Evolutionary conservation across 2,797 vertebrate species (phyloP), one percentile per base, ranked within the genome.

Genomic region (Protonibea diacanthus): DNA sequence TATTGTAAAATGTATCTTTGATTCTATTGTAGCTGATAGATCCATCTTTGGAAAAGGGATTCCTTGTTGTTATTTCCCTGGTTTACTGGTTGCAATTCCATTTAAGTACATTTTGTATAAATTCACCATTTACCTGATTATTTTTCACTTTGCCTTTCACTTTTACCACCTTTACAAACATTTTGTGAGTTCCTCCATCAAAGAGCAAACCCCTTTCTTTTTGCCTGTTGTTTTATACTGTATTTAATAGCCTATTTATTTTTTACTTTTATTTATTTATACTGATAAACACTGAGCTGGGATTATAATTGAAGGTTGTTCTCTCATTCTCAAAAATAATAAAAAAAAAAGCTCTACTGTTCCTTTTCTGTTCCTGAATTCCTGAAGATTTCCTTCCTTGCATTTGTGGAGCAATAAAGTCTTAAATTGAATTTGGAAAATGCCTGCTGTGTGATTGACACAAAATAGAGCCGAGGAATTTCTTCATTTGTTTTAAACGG

Each of bases 231-330:
- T 94, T 94, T 95, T 93, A 88, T 93, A 92, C 82, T 93, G 92
- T 95, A 96, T 96, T 96, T 96, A 96, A 96, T 94, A 95, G 92
- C 91, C 67, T 95, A 95, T 96, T 96, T 96, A 96, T 96, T 95
- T 95, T 95, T 84, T 88, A 87, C 87, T 92, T 91, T 85, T 95
- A 96, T 96, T 96, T 96, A 96, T 96, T 94, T 93, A 91, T 91
- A 81, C 86, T 91, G 89, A 92, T 87, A 91, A 92, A 94, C 91
- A 92, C 89, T 94, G 94, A 95, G 91, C 87, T 94, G 89, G 92
- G 92, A 94, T 94, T 93, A 74, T 92, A 93, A 93, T 93, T 93
- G 88, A 94, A 94, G 83, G 83, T 90, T 91, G 88, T 88, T 88
- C 84, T 90, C 84, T 94, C 88, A 86, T 89, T 93, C 81, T 85